These are phyloP conservation scores for Coelinius sp. DNA, from an alignment of 2,888 invertebrate genomes.

Conservation along the genomic window DNA sequence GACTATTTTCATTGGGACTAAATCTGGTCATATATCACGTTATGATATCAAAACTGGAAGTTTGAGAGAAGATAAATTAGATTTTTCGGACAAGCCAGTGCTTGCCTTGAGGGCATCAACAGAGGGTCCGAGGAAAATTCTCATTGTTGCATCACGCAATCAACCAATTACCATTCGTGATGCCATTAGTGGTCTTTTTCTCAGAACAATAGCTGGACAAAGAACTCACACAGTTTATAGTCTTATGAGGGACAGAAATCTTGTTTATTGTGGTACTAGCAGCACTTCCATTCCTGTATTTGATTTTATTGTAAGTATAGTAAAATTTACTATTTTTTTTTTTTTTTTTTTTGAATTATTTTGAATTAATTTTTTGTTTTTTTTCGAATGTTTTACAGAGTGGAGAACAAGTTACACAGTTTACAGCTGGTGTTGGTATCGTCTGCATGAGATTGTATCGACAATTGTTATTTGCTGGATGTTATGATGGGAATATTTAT, in stretches of 20 bases:
- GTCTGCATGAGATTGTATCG: constrained; percentile 79
- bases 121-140: constrained; percentile 80
- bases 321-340: background rate
- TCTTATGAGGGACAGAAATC: constrained; percentile 77
- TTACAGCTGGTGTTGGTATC: constrained; percentile 80
- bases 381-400: constrained; percentile 73
- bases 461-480: constrained; percentile 79
- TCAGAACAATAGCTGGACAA: constrained; percentile 77
- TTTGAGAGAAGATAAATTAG: constrained; percentile 64
- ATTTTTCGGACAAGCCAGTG: constrained; percentile 78
- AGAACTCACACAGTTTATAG: constrained; percentile 79
- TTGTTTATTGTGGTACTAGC: constrained; percentile 85
- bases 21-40: constrained; percentile 80
- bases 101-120: constrained; percentile 80
- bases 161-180: constrained; percentile 81
- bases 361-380: background rate
- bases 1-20: constrained; percentile 80
- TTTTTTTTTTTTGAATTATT: constrained; percentile 22
- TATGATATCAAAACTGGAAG: constrained; percentile 74
- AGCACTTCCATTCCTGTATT: constrained; percentile 81
- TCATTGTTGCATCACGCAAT: constrained; percentile 80
- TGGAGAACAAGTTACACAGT: constrained; percentile 75
- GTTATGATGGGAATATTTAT: constrained; percentile 85
- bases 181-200: constrained; percentile 78
- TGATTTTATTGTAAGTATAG: constrained; percentile 79